Percentiles rank a stretch among this genome's conserved stretches.
Conservation (phyloP, 2,797 vertebrate species). For the Dendrocincla tyrannina region DNA sequence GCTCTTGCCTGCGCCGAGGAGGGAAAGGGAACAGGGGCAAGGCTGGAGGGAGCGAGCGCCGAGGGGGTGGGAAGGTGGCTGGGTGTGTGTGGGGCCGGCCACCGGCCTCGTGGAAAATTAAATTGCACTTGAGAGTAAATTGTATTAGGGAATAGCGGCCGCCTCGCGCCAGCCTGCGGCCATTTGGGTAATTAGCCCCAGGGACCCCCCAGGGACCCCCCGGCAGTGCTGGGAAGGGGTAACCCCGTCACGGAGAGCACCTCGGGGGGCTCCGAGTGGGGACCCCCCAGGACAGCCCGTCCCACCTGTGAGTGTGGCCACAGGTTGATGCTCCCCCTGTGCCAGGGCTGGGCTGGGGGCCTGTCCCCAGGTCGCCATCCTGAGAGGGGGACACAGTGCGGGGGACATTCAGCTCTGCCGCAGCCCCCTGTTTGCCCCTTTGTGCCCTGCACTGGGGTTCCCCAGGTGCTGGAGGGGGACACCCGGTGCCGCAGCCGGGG, state of each 20-base stretch:
- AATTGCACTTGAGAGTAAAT: slow-evolving; percentile 98
- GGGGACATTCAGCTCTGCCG: neutral
- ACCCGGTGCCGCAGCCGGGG: neutral
- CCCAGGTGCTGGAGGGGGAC: neutral
- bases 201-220: neutral
- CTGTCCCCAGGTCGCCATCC: neutral
- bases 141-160: slow-evolving; percentile 94
- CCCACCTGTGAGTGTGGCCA: accelerated
- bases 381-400: accelerated
- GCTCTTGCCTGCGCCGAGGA: neutral
- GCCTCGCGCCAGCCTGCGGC: slow-evolving; percentile 88
- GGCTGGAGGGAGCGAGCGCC: neutral
- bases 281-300: neutral
- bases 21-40: neutral
- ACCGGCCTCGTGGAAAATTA: slow-evolving; percentile 88
- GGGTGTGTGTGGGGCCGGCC: slow-evolving; percentile 69
- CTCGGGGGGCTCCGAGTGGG: accelerated
- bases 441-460: accelerated
- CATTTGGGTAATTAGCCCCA: slow-evolving; percentile 93
- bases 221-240: accelerated
- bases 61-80: slow-evolving; percentile 48
- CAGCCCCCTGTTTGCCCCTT: neutral
- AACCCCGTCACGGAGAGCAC: neutral
- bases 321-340: accelerated
- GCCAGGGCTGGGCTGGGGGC: accelerated